Percentiles rank a stretch among this genome's conserved stretches.
Evolutionary conservation across 2,113 vertebrate species (phyloP).

Genomic region (Callorhinus ursinus): DNA sequence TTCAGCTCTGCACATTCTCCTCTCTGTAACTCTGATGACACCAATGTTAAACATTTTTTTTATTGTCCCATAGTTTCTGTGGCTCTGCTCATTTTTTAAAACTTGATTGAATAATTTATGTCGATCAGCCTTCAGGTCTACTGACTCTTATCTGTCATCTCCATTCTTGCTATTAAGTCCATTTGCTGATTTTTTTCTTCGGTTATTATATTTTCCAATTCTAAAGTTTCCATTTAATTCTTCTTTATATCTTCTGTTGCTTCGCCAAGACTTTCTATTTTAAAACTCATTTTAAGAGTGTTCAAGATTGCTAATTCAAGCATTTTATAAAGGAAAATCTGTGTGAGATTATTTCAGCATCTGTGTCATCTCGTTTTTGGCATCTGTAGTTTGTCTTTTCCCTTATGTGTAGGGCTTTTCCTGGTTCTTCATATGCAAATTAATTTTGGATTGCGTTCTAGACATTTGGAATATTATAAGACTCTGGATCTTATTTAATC

Average conservation of each 20-base stretch:
- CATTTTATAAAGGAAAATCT: not conserved
- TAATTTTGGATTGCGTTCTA: slow-evolving; percentile 10
- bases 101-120: not conserved
- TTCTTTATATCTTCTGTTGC: not conserved
- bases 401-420: not conserved
- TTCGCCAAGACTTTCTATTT: not conserved
- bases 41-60: not conserved
- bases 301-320: not conserved
- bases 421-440: not conserved
- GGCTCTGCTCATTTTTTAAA: not conserved
- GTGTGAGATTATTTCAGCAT: slow-evolving; percentile 25
- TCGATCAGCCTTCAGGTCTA: not conserved
- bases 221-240: not conserved
- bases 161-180: not conserved
- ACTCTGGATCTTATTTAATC: not conserved
- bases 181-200: not conserved
- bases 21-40: not conserved
- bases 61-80: not conserved
- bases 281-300: not conserved
- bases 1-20: not conserved
- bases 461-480: not conserved
- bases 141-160: not conserved
- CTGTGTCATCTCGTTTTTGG: not conserved
- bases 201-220: not conserved
- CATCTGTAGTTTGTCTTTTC: not conserved